A percentile compares a stretch with the other conserved stretches of the same genome.
These are phyloP conservation scores for Bhutanitis thaidina DNA, from an alignment of 2,888 invertebrate genomes.

Conservation along the genomic window DNA sequence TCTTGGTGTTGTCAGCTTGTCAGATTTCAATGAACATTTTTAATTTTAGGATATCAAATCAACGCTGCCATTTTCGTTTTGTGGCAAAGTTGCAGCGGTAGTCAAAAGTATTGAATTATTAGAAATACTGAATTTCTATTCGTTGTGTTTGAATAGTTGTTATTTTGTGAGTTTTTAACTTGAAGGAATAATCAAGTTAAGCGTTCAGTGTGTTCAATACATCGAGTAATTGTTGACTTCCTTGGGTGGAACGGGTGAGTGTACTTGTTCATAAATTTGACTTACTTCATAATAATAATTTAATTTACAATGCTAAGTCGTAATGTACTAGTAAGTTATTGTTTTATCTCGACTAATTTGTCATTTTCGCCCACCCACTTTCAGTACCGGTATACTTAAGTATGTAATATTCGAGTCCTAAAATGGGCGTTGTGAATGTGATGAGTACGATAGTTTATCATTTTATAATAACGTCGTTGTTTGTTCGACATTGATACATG, in stretches of 20 bases:
- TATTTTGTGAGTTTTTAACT: constrained; percentile 8
- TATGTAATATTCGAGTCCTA: constrained; percentile 19
- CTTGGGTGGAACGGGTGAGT: constrained; percentile 71
- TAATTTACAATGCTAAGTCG: not conserved
- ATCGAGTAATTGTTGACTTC: constrained; percentile 60
- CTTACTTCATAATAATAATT: constrained; percentile 27
- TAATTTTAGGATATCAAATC: constrained; percentile 33
- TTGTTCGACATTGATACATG: not conserved
- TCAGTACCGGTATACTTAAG: not conserved
- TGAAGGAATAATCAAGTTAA: constrained; percentile 26
- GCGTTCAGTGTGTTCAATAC: constrained; percentile 41
- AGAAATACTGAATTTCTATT: constrained; percentile 43
- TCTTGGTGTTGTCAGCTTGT: constrained; percentile 25
- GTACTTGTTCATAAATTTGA: constrained; percentile 49
- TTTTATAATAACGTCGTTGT: constrained; percentile 35
- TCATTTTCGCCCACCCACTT: not conserved
- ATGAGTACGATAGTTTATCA: constrained; percentile 40
- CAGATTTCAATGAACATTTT: constrained; percentile 20
- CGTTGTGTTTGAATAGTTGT: constrained; percentile 37
- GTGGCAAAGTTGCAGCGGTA: constrained; percentile 71
- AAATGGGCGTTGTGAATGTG: constrained; percentile 66
- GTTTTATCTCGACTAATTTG: not conserved
- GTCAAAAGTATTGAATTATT: constrained; percentile 51
- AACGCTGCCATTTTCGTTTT: constrained; percentile 80
- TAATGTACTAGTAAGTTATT: not conserved